phyloP scores from a whole-genome alignment of 2,888 invertebrate genomes.

The Caenorhabditis becei region DNA sequence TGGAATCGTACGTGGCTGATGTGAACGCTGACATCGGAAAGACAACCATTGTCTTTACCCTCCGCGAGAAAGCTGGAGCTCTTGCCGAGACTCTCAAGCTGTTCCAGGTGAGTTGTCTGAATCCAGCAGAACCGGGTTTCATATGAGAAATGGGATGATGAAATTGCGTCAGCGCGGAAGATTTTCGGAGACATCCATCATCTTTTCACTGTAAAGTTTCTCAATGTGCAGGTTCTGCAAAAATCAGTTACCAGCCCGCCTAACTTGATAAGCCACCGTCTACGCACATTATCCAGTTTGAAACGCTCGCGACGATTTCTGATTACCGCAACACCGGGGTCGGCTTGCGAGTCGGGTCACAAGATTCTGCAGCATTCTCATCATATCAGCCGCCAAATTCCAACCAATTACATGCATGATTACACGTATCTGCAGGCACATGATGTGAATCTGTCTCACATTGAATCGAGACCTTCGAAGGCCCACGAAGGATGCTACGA shows the following conservation, averaged over 20 bases:
- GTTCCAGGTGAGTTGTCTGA: conserved; percentile 87
- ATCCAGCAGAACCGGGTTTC: neutral
- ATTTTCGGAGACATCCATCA: conserved; percentile 1
- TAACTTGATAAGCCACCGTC: conserved; percentile 40
- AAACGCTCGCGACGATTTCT: conserved; percentile 39
- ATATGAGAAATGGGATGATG: neutral
- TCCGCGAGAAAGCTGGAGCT: conserved; percentile 91
- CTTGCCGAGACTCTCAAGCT: conserved; percentile 91
- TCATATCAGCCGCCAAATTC: conserved; percentile 45
- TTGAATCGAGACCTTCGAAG: conserved; percentile 84
- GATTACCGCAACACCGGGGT: conserved; percentile 16
- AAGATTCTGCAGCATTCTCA: conserved; percentile 19
- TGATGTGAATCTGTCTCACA: conserved; percentile 83
- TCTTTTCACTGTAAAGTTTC: neutral
- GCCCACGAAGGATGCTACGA: conserved; percentile 83
- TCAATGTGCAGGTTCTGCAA: neutral
- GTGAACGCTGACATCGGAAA: conserved; percentile 75
- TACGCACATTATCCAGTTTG: conserved; percentile 17
- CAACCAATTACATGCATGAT: conserved; percentile 46
- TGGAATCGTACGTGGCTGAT: conserved; percentile 81
- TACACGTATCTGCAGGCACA: conserved; percentile 81
- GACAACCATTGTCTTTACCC: conserved; percentile 90
- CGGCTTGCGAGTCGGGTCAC: conserved; percentile 42
- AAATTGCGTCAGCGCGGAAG: conserved; percentile 34
- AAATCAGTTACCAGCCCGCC: neutral